A percentile compares a stretch with the other conserved stretches of the same genome.
phyloP scores from a whole-genome alignment of 2,113 vertebrate species.

The Pholis gunnellus region DNA sequence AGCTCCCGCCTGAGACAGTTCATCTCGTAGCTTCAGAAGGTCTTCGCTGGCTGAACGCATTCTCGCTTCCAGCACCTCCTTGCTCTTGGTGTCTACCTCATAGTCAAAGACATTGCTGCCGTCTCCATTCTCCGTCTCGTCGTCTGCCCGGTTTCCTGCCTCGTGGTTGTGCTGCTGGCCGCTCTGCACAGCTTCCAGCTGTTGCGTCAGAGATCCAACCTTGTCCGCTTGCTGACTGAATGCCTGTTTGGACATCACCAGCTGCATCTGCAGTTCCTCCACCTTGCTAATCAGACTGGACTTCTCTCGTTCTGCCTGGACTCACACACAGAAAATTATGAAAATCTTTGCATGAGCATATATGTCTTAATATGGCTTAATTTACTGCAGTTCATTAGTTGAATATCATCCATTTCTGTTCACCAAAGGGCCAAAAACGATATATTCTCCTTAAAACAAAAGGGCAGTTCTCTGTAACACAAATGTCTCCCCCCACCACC shows the following conservation, averaged over 20 bases:
- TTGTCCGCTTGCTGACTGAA: slow-evolving; percentile 84
- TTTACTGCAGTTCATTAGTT: neutral
- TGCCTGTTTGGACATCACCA: slow-evolving; percentile 82
- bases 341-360: neutral
- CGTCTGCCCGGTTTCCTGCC: slow-evolving; percentile 21
- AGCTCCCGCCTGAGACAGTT: slow-evolving; percentile 81
- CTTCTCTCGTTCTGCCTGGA: slow-evolving; percentile 86
- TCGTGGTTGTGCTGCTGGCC: slow-evolving; percentile 53
- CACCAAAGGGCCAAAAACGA: neutral
- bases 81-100: slow-evolving; percentile 81
- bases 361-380: neutral
- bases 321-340: neutral
- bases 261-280: slow-evolving; percentile 85
- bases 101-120: slow-evolving; percentile 69
- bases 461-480: neutral
- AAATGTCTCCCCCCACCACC: slow-evolving; percentile 18
- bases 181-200: slow-evolving; percentile 78
- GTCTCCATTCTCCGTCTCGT: slow-evolving; percentile 49
- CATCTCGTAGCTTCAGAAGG: slow-evolving; percentile 80
- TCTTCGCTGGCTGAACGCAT: slow-evolving; percentile 81
- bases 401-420: neutral
- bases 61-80: slow-evolving; percentile 80
- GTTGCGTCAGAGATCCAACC: slow-evolving; percentile 80
- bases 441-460: slow-evolving; percentile 15
- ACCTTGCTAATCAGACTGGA: slow-evolving; percentile 77